phyloP scores from a whole-genome alignment of 2,888 invertebrate genomes.

The Stenolophus ochropezus region DNA sequence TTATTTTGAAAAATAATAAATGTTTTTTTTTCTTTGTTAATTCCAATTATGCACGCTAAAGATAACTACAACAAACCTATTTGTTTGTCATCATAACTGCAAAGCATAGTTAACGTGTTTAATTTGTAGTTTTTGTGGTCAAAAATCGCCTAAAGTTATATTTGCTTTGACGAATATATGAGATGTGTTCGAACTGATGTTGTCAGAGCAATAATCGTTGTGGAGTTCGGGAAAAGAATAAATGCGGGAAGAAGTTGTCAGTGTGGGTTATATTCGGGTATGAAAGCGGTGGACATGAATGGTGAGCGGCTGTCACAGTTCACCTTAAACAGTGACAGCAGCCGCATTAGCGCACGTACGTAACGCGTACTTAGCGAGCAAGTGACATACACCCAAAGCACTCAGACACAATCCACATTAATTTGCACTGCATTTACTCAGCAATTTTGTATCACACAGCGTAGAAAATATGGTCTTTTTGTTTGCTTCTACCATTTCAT shows the following conservation, averaged over 20 bases:
- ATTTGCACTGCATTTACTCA: constrained; percentile 62
- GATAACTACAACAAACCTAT: no score
- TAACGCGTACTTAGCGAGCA: constrained; percentile 45
- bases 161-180: no score
- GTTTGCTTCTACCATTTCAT: constrained; percentile 57
- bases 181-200: no score
- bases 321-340: constrained; percentile 35
- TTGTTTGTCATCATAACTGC: no score
- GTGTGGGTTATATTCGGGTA: not conserved
- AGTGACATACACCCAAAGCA: constrained; percentile 54
- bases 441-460: constrained; percentile 57
- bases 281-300: constrained; percentile 30
- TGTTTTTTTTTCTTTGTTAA: no score
- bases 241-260: not conserved
- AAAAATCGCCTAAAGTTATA: no score
- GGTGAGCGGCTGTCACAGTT: constrained; percentile 29
- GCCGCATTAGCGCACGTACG: constrained; percentile 16
- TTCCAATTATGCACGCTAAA: no score
- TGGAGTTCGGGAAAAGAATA: no score
- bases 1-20: no score
- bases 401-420: constrained; percentile 62
- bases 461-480: constrained; percentile 57
- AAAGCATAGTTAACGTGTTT: no score
- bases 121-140: no score
- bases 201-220: no score